Evolutionary conservation across 2,113 vertebrate genomes (phyloP), one percentile per base, ranked within the genome.

Genomic region (Petaurus breviceps): DNA sequence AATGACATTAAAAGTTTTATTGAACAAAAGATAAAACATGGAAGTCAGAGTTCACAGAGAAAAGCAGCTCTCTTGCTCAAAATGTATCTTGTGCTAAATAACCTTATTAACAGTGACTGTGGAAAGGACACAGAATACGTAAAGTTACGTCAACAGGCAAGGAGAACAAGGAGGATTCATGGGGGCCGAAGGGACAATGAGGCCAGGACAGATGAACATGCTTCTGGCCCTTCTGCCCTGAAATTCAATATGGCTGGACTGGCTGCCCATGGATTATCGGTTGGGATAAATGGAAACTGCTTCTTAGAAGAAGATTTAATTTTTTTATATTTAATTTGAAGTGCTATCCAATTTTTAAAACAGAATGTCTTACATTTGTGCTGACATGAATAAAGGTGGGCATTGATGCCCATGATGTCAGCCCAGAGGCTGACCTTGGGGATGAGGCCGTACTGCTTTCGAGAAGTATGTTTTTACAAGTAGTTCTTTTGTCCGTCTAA

Each of bases 1-100:
- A 96, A 90, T 94, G 91, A 97, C 97, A 97, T 96, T 96, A 96
- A 97, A 94, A 97, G 68, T 51, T 97, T 98, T 84, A 98, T 98
- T 98, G 97, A 98, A 97, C 97, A 95, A 95, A 96, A 89, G 96
- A 97, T 95, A 97, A 97, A 98, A 98, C 96, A 98, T 96, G 97
- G 89, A 96, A 94, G 92, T 97, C 68, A 93, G 90, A 96, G 95
- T 94, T 97, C 94, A 96, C 43, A 96, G 91, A 96, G 95, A 95
- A 97, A 97, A 93, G 94, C 96, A 98, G 96, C 97, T 98, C 52
- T 89, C 93, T 95, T 92, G 77, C 55, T 55, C 53, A 94, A 95
- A 93, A 96, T 96, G 57, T 25, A 97, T 50, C 91, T 97, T 97
- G 96, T 98, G 97, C 97, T 98, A 97, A 97, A 96, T 93, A 98